A percentile compares a stretch with the other conserved stretches of the same genome.
These are phyloP conservation scores for Bufo gargarizans DNA, from an alignment of 2,113 vertebrate species.

Conservation along the genomic window DNA sequence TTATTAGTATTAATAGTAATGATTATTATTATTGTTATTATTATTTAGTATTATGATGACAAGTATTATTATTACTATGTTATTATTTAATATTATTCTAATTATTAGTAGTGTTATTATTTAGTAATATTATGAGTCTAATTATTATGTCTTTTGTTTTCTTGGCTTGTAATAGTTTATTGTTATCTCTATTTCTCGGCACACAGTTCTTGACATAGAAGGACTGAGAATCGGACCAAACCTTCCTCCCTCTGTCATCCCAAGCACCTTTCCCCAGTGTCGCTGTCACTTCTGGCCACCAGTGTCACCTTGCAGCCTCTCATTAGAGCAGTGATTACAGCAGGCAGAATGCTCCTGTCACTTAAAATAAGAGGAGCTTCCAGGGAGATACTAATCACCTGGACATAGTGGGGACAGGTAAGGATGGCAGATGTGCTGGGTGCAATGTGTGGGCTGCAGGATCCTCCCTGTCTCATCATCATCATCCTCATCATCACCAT, in stretches of 20 bases:
- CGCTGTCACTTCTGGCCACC: neutral
- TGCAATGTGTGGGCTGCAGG: neutral
- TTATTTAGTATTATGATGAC: too few relatives aligned
- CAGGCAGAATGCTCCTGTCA: slow-evolving; percentile 17
- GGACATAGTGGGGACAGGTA: neutral
- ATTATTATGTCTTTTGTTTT: neutral
- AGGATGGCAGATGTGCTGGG: too few relatives aligned
- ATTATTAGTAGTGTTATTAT: too few relatives aligned
- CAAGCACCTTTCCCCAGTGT: neutral
- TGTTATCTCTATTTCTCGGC: neutral
- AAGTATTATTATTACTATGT: too few relatives aligned
- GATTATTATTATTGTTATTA: too few relatives aligned
- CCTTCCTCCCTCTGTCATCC: too few relatives aligned
- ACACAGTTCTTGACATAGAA: neutral
- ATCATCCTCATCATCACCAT: neutral
- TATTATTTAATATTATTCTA: too few relatives aligned
- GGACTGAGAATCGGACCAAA: neutral
- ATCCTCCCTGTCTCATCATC: neutral
- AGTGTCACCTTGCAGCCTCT: neutral
- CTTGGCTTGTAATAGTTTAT: neutral
- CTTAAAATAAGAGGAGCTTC: neutral
- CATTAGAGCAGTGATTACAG: neutral
- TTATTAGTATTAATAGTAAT: too few relatives aligned
- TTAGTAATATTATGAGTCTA: too few relatives aligned
- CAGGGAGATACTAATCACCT: neutral